Evolutionary conservation across 2,888 invertebrate genomes (phyloP).

Genomic region (Terebella lapidaria): DNA sequence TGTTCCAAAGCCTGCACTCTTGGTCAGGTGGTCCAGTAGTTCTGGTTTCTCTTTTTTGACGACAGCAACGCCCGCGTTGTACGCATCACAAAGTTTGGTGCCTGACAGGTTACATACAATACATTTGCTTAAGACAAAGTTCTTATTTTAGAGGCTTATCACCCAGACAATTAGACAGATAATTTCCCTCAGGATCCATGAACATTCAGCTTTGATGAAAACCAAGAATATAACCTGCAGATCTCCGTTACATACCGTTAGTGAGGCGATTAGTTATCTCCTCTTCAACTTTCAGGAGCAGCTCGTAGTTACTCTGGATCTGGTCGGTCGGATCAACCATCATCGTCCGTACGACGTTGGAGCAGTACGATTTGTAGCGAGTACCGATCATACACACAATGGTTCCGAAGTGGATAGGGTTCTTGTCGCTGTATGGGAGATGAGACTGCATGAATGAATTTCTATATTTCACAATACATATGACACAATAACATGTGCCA

Average conservation of each 20-base stretch:
- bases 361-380: conserved; percentile 95
- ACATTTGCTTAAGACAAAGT: too few species aligned
- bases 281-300: conserved; percentile 82
- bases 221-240: too few species aligned
- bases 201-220: too few species aligned
- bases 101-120: too few species aligned
- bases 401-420: conserved; percentile 88
- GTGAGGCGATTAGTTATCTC: conserved; percentile 79
- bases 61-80: conserved; percentile 15
- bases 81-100: conserved; percentile 24
- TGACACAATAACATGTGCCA: too few species aligned
- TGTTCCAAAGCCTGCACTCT: conserved; percentile 94
- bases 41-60: conserved; percentile 24
- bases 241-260: conserved; percentile 58
- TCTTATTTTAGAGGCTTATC: neutral
- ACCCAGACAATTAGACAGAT: neutral
- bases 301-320: conserved; percentile 78
- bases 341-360: conserved; percentile 92
- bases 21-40: conserved; percentile 77
- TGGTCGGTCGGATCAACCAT: conserved; percentile 83
- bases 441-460: too few species aligned
- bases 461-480: too few species aligned
- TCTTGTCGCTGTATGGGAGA: conserved; percentile 86
- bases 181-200: too few species aligned
- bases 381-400: conserved; percentile 92